Percentiles rank a stretch among this genome's conserved stretches.
Conservation (phyloP, 2,797 vertebrate species). For the Alauda arvensis region DNA sequence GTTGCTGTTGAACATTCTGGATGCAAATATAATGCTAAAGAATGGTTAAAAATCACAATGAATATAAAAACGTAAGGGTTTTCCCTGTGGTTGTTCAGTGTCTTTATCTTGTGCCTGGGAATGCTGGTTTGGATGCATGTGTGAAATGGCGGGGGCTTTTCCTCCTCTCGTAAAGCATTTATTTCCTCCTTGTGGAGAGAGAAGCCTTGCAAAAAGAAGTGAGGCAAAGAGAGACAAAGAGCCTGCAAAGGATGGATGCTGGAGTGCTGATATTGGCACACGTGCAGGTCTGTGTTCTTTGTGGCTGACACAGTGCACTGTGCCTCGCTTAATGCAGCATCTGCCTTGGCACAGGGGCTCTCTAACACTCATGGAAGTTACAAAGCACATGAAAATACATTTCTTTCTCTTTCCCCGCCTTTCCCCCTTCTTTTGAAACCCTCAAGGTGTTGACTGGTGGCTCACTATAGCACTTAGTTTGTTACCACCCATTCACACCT, state of each 20-base stretch:
- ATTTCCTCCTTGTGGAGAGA: conserved; percentile 37
- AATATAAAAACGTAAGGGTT: background rate
- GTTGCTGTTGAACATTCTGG: background rate
- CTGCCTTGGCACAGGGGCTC: conserved; percentile 38
- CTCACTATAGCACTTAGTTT: conserved; percentile 24
- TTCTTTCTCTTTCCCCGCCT: background rate
- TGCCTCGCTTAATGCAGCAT: conserved; percentile 31
- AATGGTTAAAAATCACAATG: background rate
- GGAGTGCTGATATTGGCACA: conserved; percentile 47
- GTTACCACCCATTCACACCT: conserved; percentile 59
- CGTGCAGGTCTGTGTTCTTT: conserved; percentile 22
- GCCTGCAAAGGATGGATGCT: conserved; percentile 4
- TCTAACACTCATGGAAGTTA: conserved; percentile 7
- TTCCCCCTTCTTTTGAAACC: background rate
- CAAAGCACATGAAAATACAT: background rate
- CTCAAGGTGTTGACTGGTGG: conserved; percentile 52
- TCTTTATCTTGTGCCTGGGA: background rate
- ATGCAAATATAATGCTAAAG: background rate
- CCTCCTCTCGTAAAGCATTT: conserved; percentile 31
- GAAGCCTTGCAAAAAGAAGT: conserved; percentile 26
- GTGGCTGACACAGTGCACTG: conserved; percentile 37
- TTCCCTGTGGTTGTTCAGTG: background rate
- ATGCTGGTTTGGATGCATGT: background rate
- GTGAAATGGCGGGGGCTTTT: background rate
- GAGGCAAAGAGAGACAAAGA: background rate